phyloP scores from a whole-genome alignment of 1,140 invertebrate species.

The Drosophila tristis region DNA sequence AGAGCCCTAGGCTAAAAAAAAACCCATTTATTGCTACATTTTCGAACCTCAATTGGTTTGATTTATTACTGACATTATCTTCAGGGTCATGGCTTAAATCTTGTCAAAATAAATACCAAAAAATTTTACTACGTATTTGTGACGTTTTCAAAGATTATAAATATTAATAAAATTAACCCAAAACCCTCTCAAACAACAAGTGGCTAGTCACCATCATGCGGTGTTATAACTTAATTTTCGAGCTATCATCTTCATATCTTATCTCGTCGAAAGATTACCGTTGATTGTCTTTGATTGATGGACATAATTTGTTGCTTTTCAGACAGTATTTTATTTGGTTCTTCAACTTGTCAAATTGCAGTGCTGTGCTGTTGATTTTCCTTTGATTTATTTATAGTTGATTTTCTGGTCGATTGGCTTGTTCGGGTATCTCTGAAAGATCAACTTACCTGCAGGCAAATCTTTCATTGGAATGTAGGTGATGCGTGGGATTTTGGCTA shows the following conservation, averaged over 20 bases:
- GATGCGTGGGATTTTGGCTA: too few relatives aligned
- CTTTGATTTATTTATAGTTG: conserved; percentile 17
- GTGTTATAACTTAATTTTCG: conserved; percentile 20
- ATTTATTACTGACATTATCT: too few relatives aligned
- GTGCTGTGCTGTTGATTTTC: conserved; percentile 17
- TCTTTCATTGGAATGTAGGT: background rate
- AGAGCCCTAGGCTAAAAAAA: too few relatives aligned
- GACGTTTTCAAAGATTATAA: too few relatives aligned
- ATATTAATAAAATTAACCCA: too few relatives aligned
- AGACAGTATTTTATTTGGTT: conserved; percentile 1
- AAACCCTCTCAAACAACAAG: too few relatives aligned
- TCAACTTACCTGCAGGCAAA: background rate
- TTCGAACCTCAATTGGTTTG: too few relatives aligned
- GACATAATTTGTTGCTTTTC: conserved; percentile 3
- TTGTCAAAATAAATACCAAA: too few relatives aligned
- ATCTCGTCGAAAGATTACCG: conserved; percentile 29
- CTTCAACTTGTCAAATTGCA: conserved; percentile 13
- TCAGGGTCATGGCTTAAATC: too few relatives aligned
- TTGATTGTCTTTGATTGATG: conserved; percentile 27
- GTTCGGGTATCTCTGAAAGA: background rate
- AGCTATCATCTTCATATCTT: background rate
- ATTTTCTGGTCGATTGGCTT: background rate
- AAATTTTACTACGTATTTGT: too few relatives aligned
- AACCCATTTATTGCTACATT: too few relatives aligned
- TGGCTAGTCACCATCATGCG: conserved; percentile 1